Evolutionary conservation across 2,113 vertebrate species (phyloP), one percentile per base, ranked within the genome.

Genomic region (Gorsachius goisagi): DNA sequence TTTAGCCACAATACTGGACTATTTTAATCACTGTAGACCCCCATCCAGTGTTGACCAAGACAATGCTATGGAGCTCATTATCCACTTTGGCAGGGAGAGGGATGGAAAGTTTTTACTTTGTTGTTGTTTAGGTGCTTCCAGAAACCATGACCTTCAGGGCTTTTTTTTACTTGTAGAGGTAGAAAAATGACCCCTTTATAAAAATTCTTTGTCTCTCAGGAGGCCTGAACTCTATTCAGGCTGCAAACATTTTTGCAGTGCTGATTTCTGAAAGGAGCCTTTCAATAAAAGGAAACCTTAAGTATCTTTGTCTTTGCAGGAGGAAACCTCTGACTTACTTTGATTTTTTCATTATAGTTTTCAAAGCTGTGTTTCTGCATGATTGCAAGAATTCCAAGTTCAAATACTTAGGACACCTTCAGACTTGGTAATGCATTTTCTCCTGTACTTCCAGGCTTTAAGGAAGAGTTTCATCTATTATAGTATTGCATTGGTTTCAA

Each of bases 241-340:
- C 95, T 94, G 62, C 83, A 93, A 41, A 93, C 47, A 30, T 89
- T 89, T 94, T 75, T 88, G 78, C 74, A 69, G 84, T 16, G 66
- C 87, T 79, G 92, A 73, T 92, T 92, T 91, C 89, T 92, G 84
- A 90, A 85, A 86, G 77, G 26, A 93, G 39, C 53, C 63, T 92
- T 90, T 91, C 86, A 63, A 16, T 79, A 50, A 85, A 96, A 91
- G 66, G 44, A 92, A 89, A 87, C 62, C 84, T 87, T 41, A 45
- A 89, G 73, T 23, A 63, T 88, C 94, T 97, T 97, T 97, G 96
- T 95, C 93, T 96, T 97, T 93, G 81, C 93, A 77, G 66, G 89
- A 88, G 44, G 27, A 95, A 97, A 95, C 72, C 91, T 91, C 66
- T 92, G 74, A 49, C 56, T 95, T 27, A 5, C 71, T 95, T 90